A percentile compares a stretch with the other conserved stretches of the same genome.
Evolutionary conservation across 92 coral and sea anemone species (phyloP).

Genomic region (Micromussa lordhowensis): DNA sequence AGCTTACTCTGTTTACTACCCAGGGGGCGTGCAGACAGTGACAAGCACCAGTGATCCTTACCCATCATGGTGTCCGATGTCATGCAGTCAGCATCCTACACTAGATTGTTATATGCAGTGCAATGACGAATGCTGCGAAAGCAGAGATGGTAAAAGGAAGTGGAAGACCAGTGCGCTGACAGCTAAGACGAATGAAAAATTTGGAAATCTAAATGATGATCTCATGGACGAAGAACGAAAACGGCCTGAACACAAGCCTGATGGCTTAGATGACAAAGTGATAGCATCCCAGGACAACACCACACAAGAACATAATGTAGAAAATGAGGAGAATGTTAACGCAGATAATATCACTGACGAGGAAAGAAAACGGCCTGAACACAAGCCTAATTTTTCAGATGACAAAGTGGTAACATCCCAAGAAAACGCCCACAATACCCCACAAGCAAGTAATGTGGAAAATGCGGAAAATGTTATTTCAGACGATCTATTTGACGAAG

Average conservation of each 20-base stretch:
- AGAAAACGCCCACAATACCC: background rate
- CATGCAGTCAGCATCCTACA: constrained; percentile 37
- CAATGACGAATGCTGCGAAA: constrained; percentile 48
- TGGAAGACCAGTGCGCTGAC: constrained; percentile 4
- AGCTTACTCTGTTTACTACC: constrained; percentile 10
- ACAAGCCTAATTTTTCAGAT: background rate
- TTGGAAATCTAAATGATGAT: background rate
- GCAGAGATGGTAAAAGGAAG: constrained; percentile 19
- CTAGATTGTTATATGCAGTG: constrained; percentile 53
- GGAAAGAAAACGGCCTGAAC: background rate
- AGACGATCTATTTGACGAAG: background rate
- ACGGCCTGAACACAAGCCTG: background rate
- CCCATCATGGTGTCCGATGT: constrained; percentile 35
- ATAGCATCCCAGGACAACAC: background rate
- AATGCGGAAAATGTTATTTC: no score
- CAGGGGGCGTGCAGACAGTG: constrained; percentile 26
- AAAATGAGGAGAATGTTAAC: no score
- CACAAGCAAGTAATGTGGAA: background rate
- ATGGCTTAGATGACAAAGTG: background rate
- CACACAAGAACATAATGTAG: background rate
- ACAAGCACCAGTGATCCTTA: constrained; percentile 27
- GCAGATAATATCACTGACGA: background rate
- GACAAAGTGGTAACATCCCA: background rate
- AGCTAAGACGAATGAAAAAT: background rate
- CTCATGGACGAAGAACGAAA: background rate